Conservation (phyloP, 1,140 invertebrate species). For the Caerostris darwini region DNA sequence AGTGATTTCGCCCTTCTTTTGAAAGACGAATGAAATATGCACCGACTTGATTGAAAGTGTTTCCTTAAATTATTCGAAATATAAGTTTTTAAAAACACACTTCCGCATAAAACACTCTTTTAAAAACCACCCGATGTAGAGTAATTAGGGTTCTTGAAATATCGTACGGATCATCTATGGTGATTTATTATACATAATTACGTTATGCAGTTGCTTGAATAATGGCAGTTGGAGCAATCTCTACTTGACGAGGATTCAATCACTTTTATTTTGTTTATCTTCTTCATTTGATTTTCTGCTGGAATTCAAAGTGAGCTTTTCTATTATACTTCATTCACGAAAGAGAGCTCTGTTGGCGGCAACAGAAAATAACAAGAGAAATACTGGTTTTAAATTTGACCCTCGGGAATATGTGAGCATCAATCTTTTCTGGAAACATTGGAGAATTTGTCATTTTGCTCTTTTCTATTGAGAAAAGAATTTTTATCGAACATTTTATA, state of each 20-base stretch:
- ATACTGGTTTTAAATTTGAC: conserved; percentile 68
- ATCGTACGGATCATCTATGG: conserved; percentile 61
- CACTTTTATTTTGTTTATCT: conserved; percentile 67
- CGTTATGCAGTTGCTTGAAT: conserved; percentile 72
- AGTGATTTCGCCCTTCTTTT: conserved; percentile 33
- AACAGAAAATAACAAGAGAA: conserved; percentile 59
- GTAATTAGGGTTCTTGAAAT: conserved; percentile 65
- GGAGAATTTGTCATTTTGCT: conserved; percentile 71
- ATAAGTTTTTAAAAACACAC: conserved; percentile 67
- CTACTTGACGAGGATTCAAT: conserved; percentile 71
- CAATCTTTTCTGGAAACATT: conserved; percentile 70
- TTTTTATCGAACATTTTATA: conserved; percentile 46
- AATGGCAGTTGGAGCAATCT: conserved; percentile 68
- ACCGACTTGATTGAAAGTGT: conserved; percentile 63
- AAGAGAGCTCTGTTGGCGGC: conserved; percentile 33
- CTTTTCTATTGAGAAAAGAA: conserved; percentile 52
- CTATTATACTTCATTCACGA: conserved; percentile 32
- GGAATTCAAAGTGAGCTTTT: conserved; percentile 43
- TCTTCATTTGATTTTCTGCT: conserved; percentile 57
- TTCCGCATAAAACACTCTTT: conserved; percentile 50
- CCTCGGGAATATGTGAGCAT: conserved; percentile 54
- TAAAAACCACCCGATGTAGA: conserved; percentile 63
- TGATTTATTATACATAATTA: conserved; percentile 75
- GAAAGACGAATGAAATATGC: conserved; percentile 65
- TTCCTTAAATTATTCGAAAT: conserved; percentile 65